Conservation (phyloP, 1,140 invertebrate genomes). For the Drosophila ercepeae region DNA sequence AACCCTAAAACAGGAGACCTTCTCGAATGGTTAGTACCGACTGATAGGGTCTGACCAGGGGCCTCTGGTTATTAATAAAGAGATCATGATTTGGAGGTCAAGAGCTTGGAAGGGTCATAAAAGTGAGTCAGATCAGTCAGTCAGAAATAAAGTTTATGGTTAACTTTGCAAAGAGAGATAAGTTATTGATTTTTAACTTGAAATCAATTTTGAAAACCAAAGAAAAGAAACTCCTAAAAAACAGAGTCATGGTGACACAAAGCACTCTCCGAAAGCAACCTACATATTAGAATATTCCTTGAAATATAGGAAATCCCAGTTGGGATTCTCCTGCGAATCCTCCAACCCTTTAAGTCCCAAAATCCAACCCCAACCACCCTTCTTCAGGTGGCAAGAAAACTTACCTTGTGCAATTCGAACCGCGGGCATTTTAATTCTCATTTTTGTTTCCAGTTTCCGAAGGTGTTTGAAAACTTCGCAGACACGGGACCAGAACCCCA, state of each 20-base stretch:
- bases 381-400: conserved; percentile 30
- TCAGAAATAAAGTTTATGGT: too few relatives aligned
- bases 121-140: too few relatives aligned
- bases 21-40: conserved; percentile 15
- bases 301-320: conserved; percentile 11
- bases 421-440: conserved; percentile 98
- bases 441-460: conserved; percentile 86
- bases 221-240: too few relatives aligned
- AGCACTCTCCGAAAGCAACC: too few relatives aligned
- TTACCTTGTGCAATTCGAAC: conserved; percentile 96
- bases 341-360: not conserved
- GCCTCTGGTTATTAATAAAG: not conserved
- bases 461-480: conserved; percentile 60
- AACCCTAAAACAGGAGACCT: conserved; percentile 12
- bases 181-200: too few relatives aligned
- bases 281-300: too few relatives aligned
- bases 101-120: not conserved
- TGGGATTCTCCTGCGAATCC: conserved; percentile 14
- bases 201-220: too few relatives aligned
- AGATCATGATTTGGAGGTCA: not conserved
- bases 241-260: too few relatives aligned
- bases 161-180: too few relatives aligned
- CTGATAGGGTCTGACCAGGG: conserved; percentile 38
- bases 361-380: too few relatives aligned
- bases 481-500: conserved; percentile 55